Evolutionary conservation across 2,113 vertebrate genomes (phyloP), one percentile per base, ranked within the genome.

Genomic region (Romanogobio albipinnatus): DNA sequence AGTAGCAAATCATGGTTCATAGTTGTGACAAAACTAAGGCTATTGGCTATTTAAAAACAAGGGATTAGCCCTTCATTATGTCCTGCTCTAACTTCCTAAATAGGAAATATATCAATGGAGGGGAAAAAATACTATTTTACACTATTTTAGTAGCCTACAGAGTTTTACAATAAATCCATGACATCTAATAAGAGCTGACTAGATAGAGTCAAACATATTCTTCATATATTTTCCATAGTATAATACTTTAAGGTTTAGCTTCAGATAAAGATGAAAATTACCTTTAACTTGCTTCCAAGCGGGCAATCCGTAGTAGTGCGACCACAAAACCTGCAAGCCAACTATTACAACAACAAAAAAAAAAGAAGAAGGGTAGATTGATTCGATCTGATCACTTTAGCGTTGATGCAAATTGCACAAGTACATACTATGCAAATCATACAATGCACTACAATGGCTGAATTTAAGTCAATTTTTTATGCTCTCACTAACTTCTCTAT

Each of bases 281-380:
- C 98, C 97, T 96, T 96, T 5, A 87, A 7, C 87, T 95, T 96
- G 83, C 92, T 93, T 24, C 92, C 92, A 6, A 43, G 3, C 0
- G 97, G 97, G 83, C 98, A 99, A 17, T 88, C 86, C 2, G 84
- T 62, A 0, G 76, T 81, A 7, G 4, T 62, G 9, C 59, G 13
- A 81, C n/a, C 5, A 76, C 98, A 99, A 81, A 82, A 74, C 9
- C 89, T 92, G 85, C 98, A 99, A 0, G 81, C 80, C 0, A 96
- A 95, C 97, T 99, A 76, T 86, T 49, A 58, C 56, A 83, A 85
- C 26, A 79, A 86, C 15, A 88, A 74, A 84, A 91, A 49, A 22
- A 26, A 29, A n/a, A 5, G 5, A 43, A 17, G 1, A 43, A 61
- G 2, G 36, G 6, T 79, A 49, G 19, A 82, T 71, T 49, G 8